phyloP scores from a whole-genome alignment of 2,888 invertebrate species.

The Drosophila ezoana region DNA sequence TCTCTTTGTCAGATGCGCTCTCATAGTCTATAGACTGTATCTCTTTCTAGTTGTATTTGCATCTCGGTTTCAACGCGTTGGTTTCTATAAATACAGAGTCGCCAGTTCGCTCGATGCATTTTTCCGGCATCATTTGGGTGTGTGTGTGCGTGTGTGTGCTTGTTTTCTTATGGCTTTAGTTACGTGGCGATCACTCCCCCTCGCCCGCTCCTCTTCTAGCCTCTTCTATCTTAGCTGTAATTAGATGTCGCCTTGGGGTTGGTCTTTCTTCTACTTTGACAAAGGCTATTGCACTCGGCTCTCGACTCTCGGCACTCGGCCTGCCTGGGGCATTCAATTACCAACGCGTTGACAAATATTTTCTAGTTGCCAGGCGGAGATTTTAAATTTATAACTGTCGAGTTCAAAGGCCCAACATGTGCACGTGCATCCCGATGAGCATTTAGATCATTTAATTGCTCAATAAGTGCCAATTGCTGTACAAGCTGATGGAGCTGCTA shows the following conservation, averaged over 20 bases:
- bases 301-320: slow-evolving; percentile 55
- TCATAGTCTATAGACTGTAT: slow-evolving; percentile 7
- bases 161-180: slow-evolving; percentile 52
- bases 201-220: neutral
- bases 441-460: slow-evolving; percentile 60
- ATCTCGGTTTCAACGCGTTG: slow-evolving; percentile 61
- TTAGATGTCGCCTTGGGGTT: slow-evolving; percentile 67
- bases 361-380: slow-evolving; percentile 35
- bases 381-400: slow-evolving; percentile 43
- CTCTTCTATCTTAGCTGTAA: slow-evolving; percentile 39
- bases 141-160: slow-evolving; percentile 33
- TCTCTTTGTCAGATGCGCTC: neutral
- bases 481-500: slow-evolving; percentile 24
- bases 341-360: slow-evolving; percentile 70
- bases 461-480: slow-evolving; percentile 60
- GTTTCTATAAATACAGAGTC: slow-evolving; percentile 65
- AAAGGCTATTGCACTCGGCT: slow-evolving; percentile 70
- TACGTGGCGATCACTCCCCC: slow-evolving; percentile 52
- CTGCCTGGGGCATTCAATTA: slow-evolving; percentile 60
- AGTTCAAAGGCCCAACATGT: slow-evolving; percentile 57
- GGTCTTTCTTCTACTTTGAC: slow-evolving; percentile 61
- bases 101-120: slow-evolving; percentile 36
- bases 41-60: slow-evolving; percentile 25
- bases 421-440: slow-evolving; percentile 41
- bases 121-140: slow-evolving; percentile 42